Conservation (phyloP, 2,113 vertebrate genomes). For the Eurystomus gularis region DNA sequence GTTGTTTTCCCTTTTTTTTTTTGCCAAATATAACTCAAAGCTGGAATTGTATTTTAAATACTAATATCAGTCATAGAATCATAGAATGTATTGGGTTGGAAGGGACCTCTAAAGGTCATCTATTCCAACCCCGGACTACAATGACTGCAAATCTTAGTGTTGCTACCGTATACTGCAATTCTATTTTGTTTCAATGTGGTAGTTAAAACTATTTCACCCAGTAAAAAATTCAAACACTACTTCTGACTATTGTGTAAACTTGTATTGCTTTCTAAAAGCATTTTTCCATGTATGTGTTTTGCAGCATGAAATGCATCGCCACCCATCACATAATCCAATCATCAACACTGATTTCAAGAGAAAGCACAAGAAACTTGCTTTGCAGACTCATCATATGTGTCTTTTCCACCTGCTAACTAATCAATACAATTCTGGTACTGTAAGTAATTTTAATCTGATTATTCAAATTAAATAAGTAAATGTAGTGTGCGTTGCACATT, state of each 20-base stretch:
- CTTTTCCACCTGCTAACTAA: constrained; percentile 28
- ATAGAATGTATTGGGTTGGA: no score
- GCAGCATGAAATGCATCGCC: neutral
- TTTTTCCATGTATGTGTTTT: neutral
- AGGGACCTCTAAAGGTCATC: no score
- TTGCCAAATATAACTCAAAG: neutral
- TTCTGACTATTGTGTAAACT: neutral
- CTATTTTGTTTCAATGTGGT: neutral
- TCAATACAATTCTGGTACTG: neutral
- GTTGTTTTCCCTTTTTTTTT: neutral
- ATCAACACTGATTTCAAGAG: constrained; percentile 10
- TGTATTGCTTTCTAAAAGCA: neutral
- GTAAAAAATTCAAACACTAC: neutral
- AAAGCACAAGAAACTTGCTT: constrained; percentile 14
- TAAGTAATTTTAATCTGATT: constrained; percentile 25
- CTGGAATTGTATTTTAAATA: neutral
- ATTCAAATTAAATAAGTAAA: constrained; percentile 39
- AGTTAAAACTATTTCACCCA: neutral
- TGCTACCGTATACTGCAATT: neutral
- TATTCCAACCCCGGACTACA: no score
- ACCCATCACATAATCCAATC: neutral
- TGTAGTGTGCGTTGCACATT: neutral
- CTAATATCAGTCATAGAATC: no score
- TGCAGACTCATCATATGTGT: constrained; percentile 15
- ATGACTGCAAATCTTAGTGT: neutral